Conservation (phyloP, 2,797 vertebrate species). For the Brachyalestes nurse region DNA sequence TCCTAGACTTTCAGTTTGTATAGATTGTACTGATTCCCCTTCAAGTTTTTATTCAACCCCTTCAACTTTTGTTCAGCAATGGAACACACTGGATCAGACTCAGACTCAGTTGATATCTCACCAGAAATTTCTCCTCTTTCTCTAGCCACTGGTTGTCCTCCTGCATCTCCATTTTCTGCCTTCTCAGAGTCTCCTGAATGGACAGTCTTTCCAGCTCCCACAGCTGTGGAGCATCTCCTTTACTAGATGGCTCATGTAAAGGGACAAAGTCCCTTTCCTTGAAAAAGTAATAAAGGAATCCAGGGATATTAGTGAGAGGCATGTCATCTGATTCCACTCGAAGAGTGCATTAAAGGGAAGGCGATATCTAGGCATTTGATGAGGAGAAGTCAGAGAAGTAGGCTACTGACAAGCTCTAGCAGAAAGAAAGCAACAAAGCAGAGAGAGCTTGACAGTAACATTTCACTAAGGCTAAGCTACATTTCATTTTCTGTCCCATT, state of each 20-base stretch:
- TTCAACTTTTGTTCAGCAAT: not conserved
- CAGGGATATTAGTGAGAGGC: not conserved
- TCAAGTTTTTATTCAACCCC: not conserved
- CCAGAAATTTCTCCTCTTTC: slow-evolving; percentile 87
- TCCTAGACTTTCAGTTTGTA: not conserved
- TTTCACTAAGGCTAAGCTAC: not conserved
- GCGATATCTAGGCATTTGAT: not conserved
- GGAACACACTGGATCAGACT: not conserved
- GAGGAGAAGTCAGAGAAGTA: not conserved
- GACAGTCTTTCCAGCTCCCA: slow-evolving; percentile 83
- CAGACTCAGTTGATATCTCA: slow-evolving; percentile 67
- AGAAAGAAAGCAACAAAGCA: not conserved
- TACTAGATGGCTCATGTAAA: slow-evolving; percentile 72
- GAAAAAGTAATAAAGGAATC: slow-evolving; percentile 3
- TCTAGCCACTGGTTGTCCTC: slow-evolving; percentile 89
- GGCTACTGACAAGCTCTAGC: not conserved
- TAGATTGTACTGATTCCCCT: too few relatives aligned
- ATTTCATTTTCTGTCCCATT: not conserved
- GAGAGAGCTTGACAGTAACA: not conserved
- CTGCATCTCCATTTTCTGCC: slow-evolving; percentile 87
- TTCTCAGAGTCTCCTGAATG: slow-evolving; percentile 81
- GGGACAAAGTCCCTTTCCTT: slow-evolving; percentile 73
- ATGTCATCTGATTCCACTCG: not conserved
- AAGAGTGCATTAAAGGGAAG: slow-evolving; percentile 2
- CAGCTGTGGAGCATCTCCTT: slow-evolving; percentile 74